phyloP scores from a whole-genome alignment of 1,140 invertebrate genomes.

The Lordiphosa mommai region DNA sequence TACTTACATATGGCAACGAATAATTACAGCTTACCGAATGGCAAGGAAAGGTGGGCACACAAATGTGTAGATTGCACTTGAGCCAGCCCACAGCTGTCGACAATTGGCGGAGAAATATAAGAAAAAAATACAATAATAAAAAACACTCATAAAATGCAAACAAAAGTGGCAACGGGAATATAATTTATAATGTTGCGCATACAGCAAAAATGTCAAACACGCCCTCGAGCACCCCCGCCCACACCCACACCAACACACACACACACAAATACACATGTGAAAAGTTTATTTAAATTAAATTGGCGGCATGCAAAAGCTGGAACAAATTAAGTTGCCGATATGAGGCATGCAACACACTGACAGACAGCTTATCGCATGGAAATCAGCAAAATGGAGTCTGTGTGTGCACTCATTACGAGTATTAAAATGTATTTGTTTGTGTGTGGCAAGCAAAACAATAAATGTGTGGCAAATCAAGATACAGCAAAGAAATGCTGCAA shows the following conservation, averaged over 20 bases:
- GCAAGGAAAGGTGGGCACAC: slow-evolving; percentile 40
- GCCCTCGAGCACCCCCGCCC: slow-evolving; percentile 38
- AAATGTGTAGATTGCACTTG: slow-evolving; percentile 69
- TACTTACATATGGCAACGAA: slow-evolving; percentile 7
- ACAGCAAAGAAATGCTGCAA: slow-evolving; percentile 71
- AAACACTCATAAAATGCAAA: slow-evolving; percentile 30
- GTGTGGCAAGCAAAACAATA: slow-evolving; percentile 42
- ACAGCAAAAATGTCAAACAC: slow-evolving; percentile 65
- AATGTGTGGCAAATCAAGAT: slow-evolving; percentile 68
- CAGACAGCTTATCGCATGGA: slow-evolving; percentile 61
- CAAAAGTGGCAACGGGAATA: slow-evolving; percentile 70
- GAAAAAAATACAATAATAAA: slow-evolving; percentile 3
- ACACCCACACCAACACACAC: slow-evolving; percentile 1
- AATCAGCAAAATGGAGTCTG: slow-evolving; percentile 50
- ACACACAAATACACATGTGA: neutral
- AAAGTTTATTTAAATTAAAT: slow-evolving; percentile 63
- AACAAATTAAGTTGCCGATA: slow-evolving; percentile 72
- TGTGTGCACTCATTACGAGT: slow-evolving; percentile 49
- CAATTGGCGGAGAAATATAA: slow-evolving; percentile 23
- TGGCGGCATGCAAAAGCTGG: slow-evolving; percentile 42
- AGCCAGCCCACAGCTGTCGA: slow-evolving; percentile 61
- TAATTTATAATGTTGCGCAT: slow-evolving; percentile 67
- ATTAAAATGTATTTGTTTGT: slow-evolving; percentile 38
- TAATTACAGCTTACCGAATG: slow-evolving; percentile 59
- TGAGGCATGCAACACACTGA: slow-evolving; percentile 36